Base-by-base conservation (phyloP, 2,888 invertebrate species). In the Steinernema scapterisci region DNA sequence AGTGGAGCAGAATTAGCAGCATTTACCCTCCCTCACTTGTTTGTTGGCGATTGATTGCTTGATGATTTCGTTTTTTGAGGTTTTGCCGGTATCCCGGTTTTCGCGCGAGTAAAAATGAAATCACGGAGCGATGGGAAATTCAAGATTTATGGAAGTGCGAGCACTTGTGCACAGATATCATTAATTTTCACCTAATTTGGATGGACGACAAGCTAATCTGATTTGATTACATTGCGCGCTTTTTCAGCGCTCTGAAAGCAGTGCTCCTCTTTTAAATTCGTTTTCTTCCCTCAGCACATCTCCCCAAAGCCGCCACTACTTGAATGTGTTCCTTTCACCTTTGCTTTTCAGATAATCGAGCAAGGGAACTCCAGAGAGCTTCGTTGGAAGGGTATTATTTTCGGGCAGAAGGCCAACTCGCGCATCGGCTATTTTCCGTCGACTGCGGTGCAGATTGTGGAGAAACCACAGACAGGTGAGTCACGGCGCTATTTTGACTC, bases 371-470 rank as follows among this genome's bases (percentile, higher is more conserved):
- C 27, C 27, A 25, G 31, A 31, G 63, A 74, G 25, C 5, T 87
- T 5, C 80, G 85, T 74, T 89, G 88, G 88, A 87, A 88, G 76
- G 89, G 89, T 16, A 85, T 88, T 44, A 84, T 86, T 70, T 85
- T 88, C 75, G 87, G 88, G 70, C 87, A 87, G 54, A 87, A 87
- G 46, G 85, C 88, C 72, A 86, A 87, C 80, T 88, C 89, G 16
- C 85, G 88, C 75, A 85, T 88, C 45, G 89, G 89, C 63, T 88
- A 86, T 81, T 89, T 89, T 81, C 88, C 89, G 9, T 63, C 63
- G 21, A 16, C 63, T n/a, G 63, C 63, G 2, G 63, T 63, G 11
- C 16, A 27, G 31, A 25, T 63, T 31, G 31, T 63, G 27, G 63
- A 27, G 11, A 63, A 63, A 63, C 63, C 63, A 2, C 63, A 63